Evolutionary conservation across 2,888 invertebrate genomes (phyloP), one percentile per base, ranked within the genome.

Genomic region (Hemithea aestivaria): DNA sequence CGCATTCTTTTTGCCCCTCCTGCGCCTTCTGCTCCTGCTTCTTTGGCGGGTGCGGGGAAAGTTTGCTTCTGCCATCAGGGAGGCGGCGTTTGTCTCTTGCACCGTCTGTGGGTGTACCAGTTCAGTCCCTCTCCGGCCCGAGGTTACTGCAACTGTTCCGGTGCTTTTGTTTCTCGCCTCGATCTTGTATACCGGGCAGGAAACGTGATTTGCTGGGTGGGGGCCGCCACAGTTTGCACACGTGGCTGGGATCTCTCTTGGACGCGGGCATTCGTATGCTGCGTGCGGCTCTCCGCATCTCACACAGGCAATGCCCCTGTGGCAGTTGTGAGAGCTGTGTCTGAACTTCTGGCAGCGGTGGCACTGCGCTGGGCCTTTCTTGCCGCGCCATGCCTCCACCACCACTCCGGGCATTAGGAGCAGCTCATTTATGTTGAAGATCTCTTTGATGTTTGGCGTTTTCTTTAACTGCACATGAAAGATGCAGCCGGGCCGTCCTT

Each of bases 281-380:
- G 9, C 2, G 34, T 51, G 50, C 2, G 26, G 21, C 1, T 30
- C 40, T 1, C 45, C 48, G 22, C 49, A 47, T 0, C 48, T 12
- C 2, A 45, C 44, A 7, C 49, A 51, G 6, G 32, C 33, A 6
- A 23, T 27, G 6, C 20, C 24, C 6, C 27, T 25, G 34, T 59
- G 55, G 40, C 56, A 59, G 23, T 45, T 35, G 10, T 41, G 36
- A 3, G 39, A 40, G 1, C 45, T 38, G 36, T 60, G 57, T 3
- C 54, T 6, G 5, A 56, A 54, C 0, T 22, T 11, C 5, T 56
- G 55, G 41, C 59, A 58, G 1, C 47, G 10, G 33, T 56, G 48
- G 33, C 56, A 56, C 7, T 55, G 58, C 0, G 52, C 38, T 1
- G 52, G 52, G 2, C 51, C 49, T 0, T 21, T 28, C 4, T 45